A percentile compares a stretch with the other conserved stretches of the same genome.
These are phyloP conservation scores for Mustela lutreola DNA, from an alignment of 2,113 vertebrate genomes.

Conservation along the genomic window DNA sequence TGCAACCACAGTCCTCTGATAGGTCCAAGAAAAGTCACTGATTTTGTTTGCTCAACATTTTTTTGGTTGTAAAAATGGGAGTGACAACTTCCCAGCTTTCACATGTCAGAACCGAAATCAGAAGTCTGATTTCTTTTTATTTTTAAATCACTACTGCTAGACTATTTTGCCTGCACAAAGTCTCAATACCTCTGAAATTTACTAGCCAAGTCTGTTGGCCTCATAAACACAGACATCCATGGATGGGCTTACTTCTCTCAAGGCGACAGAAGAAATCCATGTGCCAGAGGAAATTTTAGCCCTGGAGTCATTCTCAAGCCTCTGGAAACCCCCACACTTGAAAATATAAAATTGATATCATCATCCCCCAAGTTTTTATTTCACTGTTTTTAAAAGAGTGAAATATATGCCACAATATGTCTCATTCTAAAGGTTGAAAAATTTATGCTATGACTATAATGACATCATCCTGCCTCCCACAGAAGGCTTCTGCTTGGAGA, in stretches of 20 bases:
- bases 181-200: conserved; percentile 31
- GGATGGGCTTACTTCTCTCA: conserved; percentile 44
- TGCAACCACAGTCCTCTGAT: not conserved
- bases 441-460: conserved; percentile 88
- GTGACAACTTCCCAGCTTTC: not conserved
- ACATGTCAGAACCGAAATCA: not conserved
- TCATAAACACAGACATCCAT: conserved; percentile 38
- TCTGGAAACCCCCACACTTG: conserved; percentile 84
- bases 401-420: conserved; percentile 91
- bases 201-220: conserved; percentile 44
- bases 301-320: conserved; percentile 74
- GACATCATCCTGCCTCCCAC: conserved; percentile 90
- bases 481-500: conserved; percentile 87
- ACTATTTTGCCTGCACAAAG: conserved; percentile 59
- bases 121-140: conserved; percentile 42
- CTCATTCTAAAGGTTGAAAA: conserved; percentile 89
- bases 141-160: conserved; percentile 50
- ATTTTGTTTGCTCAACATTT: conserved; percentile 39
- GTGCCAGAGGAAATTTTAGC: conserved; percentile 79
- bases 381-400: conserved; percentile 87
- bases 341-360: conserved; percentile 85
- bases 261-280: conserved; percentile 72
- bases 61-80: not conserved
- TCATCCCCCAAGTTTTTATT: conserved; percentile 87
- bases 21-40: not conserved